Evolutionary conservation across 2,797 vertebrate genomes (phyloP).

Genomic region (Intellagama lesueurii): DNA sequence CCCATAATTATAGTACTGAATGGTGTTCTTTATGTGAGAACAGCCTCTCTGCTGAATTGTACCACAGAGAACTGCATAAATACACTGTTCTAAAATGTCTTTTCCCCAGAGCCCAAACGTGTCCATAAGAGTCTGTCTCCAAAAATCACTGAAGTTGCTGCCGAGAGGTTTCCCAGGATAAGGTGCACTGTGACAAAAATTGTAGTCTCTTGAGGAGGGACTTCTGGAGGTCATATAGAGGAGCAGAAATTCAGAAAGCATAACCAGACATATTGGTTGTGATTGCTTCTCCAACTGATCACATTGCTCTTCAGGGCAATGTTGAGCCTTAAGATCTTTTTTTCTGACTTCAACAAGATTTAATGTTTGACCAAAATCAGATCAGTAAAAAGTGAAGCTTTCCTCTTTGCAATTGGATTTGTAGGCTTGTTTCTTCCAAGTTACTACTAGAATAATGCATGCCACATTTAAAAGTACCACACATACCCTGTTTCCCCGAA

Average conservation of each 20-base stretch:
- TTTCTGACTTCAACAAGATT: neutral
- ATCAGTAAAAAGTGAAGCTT: neutral
- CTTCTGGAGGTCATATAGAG: constrained; percentile 29
- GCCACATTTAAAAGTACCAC: neutral
- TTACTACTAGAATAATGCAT: constrained; percentile 12
- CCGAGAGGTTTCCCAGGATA: constrained; percentile 45
- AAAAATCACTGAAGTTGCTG: constrained; percentile 23
- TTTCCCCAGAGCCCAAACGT: constrained; percentile 1
- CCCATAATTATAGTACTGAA: neutral
- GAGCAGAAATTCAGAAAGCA: neutral
- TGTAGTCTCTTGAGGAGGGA: neutral
- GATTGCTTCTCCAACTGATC: neutral
- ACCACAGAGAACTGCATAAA: constrained; percentile 3
- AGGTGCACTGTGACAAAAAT: constrained; percentile 8
- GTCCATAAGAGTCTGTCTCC: constrained; percentile 18
- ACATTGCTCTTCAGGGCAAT: neutral
- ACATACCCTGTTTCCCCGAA: neutral
- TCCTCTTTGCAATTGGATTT: neutral
- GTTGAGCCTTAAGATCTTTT: fast-evolving
- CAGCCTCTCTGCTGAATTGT: neutral
- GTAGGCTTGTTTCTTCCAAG: constrained; percentile 5
- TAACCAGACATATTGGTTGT: neutral
- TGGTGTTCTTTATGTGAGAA: neutral
- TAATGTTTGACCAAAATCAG: neutral
- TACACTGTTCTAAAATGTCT: constrained; percentile 14